Evolutionary conservation across 2,888 invertebrate genomes (phyloP), one percentile per base, ranked within the genome.

Genomic region (Patella pellucida): DNA sequence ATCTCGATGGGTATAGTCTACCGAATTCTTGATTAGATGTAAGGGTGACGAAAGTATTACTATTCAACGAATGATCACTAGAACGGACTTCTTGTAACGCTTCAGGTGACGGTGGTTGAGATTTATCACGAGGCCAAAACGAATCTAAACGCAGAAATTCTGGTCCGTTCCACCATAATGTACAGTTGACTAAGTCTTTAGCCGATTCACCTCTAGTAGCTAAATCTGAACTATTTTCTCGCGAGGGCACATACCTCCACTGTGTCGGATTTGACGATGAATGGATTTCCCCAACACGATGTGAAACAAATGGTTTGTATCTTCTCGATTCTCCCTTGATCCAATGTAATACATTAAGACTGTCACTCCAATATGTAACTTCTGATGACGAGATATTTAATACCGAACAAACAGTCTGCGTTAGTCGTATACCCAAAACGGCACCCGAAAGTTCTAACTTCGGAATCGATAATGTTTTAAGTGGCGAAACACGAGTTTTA

Each of bases 311-410:
- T 19, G 56, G 62, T 62, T 56, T 56, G 19, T 56, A 56, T n/a
- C 19, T 56, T 62, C 19, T 16, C n/a, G 62, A 19, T 19, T 62
- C n/a, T 19, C 62, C 62, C 11, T 19, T 56, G 16, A 56, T 56
- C 56, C 56, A 56, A 56, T 56, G 19, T 56, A 56, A 56, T 5
- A 56, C 56, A 56, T 56, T 62, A 19, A 19, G 62, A 62, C 62
- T 62, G 19, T 19, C 62, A 19, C n/a, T 62, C 62, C 62, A 62
- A 19, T 19, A 62, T 19, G 62, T 15, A 56, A 56, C 56, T 19
- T 19, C n/a, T 56, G 16, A n/a, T 56, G 16, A 19, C 19, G 56
- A 56, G 19, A n/a, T 1, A 5, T n/a, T 19, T 56, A 56, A 56
- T 56, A 56, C 56, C 19, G 16, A 19, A 19, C 56, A 56, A 56